Evolutionary conservation across 2,888 invertebrate species (phyloP).

Genomic region (Drosophila barbarae): DNA sequence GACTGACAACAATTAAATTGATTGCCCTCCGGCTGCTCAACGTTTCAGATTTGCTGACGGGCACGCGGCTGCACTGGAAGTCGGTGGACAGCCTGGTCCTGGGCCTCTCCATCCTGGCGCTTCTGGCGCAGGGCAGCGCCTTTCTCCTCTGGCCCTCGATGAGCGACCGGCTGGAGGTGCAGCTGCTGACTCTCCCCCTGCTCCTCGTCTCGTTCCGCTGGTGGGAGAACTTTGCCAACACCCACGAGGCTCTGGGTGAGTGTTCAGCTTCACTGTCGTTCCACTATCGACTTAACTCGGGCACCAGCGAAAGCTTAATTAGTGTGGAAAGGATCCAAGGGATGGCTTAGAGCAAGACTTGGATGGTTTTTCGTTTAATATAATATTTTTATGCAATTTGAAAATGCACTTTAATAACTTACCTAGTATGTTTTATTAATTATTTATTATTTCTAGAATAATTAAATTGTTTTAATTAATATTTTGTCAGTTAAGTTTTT

Average conservation of each 20-base stretch:
- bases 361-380: background rate
- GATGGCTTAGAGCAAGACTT: background rate
- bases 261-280: constrained; percentile 5
- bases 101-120: constrained; percentile 79
- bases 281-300: constrained; percentile 10
- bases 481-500: background rate
- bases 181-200: constrained; percentile 83
- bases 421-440: background rate
- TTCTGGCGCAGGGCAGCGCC: constrained; percentile 84
- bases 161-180: constrained; percentile 81
- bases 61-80: constrained; percentile 66
- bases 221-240: constrained; percentile 90
- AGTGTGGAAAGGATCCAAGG: background rate
- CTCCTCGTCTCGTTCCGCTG: constrained; percentile 87
- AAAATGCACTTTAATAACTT: background rate
- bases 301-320: constrained; percentile 7
- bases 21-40: constrained; percentile 49
- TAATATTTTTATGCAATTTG: background rate
- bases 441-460: background rate
- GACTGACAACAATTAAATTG: constrained; percentile 68
- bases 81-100: constrained; percentile 58
- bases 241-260: constrained; percentile 70
- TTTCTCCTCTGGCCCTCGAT: constrained; percentile 86
- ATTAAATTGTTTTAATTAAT: background rate
- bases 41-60: constrained; percentile 69